Evolutionary conservation across 2,797 vertebrate genomes (phyloP), one percentile per base, ranked within the genome.

Genomic region (Aselliscus stoliczkanus): DNA sequence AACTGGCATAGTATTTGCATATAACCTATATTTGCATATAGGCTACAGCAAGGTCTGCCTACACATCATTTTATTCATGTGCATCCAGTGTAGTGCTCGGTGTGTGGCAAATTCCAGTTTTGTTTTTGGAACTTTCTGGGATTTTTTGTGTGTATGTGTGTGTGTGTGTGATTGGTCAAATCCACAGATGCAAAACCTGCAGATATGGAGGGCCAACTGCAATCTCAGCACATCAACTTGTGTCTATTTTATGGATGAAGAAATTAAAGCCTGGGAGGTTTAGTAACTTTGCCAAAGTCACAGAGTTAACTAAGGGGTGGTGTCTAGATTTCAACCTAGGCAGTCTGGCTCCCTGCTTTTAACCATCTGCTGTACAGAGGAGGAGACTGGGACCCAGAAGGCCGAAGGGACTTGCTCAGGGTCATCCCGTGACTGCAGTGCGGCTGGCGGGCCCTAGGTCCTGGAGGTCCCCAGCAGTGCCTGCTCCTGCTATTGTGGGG

Each of bases 361-460:
- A 11, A 29, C n/a, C 21, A 15, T 60, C 2, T 56, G 4, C 97
- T 96, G 93, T 89, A 93, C 47, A 96, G 93, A 92, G 47, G 73
- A 87, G 58, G 76, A 81, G 58, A 90, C 67, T 8, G 76, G 95
- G 84, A 67, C 60, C 92, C 77, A 92, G 93, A 50, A 31, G 77
- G 52, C 5, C 81, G 81, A 82, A 73, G 54, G 83, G 70, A 21
- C 75, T 82, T 70, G 37, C 47, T 29, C 69, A 37, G 70, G 42
- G n/a, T 1, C 0, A 0, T 42, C 7, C 7, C 47, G 47, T 10
- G 0, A 4, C 50, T 0, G 0, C 4, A 52, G 87, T 1, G 0
- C 50, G 67, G 12, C 27, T 5, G 56, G 52, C 42, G 42, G 42
- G 42, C 54, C 29, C 29, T 5, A 7, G 37, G 56, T 37, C 69